Evolutionary conservation across 1,140 invertebrate genomes (phyloP).

Genomic region (Aphidius ervi): DNA sequence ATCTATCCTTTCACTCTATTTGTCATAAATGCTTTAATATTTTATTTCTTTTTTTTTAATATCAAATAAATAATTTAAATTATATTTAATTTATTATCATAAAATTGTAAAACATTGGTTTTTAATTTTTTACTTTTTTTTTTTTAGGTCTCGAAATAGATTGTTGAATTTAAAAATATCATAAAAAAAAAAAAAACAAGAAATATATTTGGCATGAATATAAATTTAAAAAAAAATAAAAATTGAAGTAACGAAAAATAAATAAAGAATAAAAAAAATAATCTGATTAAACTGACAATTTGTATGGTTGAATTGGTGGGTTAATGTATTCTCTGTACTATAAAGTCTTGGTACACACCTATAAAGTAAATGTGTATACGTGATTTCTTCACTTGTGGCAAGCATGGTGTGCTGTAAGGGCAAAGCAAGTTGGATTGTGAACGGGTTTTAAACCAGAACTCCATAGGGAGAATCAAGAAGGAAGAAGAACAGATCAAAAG

Average conservation of each 20-base stretch:
- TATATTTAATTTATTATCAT: not conserved
- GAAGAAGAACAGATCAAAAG: conserved; percentile 28
- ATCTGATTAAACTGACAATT: conserved; percentile 4
- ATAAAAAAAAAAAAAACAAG: too few species aligned
- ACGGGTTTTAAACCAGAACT: conserved; percentile 13
- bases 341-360: too few species aligned
- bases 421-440: not conserved
- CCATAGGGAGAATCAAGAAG: conserved; percentile 16
- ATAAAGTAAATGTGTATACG: too few species aligned
- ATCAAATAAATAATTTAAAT: not conserved
- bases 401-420: too few species aligned
- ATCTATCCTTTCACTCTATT: conserved; percentile 10
- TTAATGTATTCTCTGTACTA: not conserved
- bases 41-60: not conserved
- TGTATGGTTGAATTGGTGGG: not conserved
- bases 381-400: too few species aligned
- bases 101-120: too few species aligned
- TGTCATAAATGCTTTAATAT: conserved; percentile 2
- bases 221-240: too few species aligned
- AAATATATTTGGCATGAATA: too few species aligned
- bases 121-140: too few species aligned
- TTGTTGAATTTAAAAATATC: too few species aligned
- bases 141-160: too few species aligned
- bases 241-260: too few species aligned
- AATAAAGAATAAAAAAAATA: not conserved